Base-by-base conservation (phyloP, 2,113 vertebrate genomes). In the Lepidothrix coronata region DNA sequence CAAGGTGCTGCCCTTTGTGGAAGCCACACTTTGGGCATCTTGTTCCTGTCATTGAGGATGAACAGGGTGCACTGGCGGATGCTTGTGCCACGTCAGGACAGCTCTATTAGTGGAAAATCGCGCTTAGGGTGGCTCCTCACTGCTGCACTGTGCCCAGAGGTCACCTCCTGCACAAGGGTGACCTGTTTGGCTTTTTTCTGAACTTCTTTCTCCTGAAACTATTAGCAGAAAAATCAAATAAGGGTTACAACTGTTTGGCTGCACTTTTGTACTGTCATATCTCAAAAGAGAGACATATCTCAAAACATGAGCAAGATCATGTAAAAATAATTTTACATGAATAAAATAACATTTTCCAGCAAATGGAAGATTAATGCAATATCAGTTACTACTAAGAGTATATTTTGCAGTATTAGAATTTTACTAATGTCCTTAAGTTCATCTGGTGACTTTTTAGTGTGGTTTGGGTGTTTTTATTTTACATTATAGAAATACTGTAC, bases 61-160 rank as follows among this genome's bases (percentile, higher is more conserved):
- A 59, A 57, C 70, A 8, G 5, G 2, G 62, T 43, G 37, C 3
- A 1, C 37, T 22, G 78, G 28, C 2, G 2, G 68, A 54, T 16
- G 70, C 63, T 85, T 58, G n/a, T 27, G 68, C 74, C 37, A 11
- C 2, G 1, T 54, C 54, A 14, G 76, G 44, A 43, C 80, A 80
- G 54, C 55, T 73, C 72, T 72, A 9, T 80, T 52, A 31, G 19
- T 5, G 67, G 41, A n/a, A 54, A 83, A 87, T 57, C 2, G 12
- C 3, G 2, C 28, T n/a, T 27, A 58, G 66, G 23, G 5, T 10
- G 27, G n/a, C 1, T 5, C n/a, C 22, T 75, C 2, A 2, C 28
- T 85, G 62, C 67, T 68, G 41, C 46, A 55, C 39, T 0, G 0
- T 61, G 63, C 62, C 41, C 63, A 27, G 43, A 35, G n/a, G 68